Conservation (phyloP, 1,140 invertebrate genomes). For the Schlechtendalia chinensis region DNA sequence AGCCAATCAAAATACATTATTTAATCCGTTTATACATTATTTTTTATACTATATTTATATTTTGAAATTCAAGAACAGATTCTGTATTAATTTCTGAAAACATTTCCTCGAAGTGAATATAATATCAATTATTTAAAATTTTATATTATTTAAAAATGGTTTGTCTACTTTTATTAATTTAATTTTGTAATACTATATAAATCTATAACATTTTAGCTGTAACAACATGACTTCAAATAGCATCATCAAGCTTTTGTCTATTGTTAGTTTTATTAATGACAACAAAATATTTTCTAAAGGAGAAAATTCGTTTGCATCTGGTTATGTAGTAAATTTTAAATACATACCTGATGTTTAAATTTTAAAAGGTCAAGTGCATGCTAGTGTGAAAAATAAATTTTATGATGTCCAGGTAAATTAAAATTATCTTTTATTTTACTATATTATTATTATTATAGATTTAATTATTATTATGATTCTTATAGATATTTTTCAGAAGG, state of each 20-base stretch:
- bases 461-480: not conserved
- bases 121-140: too few species aligned
- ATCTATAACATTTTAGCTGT: too few species aligned
- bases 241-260: too few species aligned
- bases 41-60: too few species aligned
- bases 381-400: not conserved
- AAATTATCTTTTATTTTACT: not conserved
- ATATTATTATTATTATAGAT: not conserved
- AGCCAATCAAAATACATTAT: too few species aligned
- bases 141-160: too few species aligned
- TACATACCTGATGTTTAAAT: not conserved
- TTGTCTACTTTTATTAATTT: too few species aligned
- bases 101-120: too few species aligned
- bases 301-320: not conserved
- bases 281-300: not conserved
- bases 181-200: too few species aligned
- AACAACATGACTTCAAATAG: not conserved
- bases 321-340: not conserved
- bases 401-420: not conserved
- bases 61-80: too few species aligned
- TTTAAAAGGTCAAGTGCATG: not conserved
- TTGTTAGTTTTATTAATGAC: not conserved
- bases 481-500: not conserved
- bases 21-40: too few species aligned
- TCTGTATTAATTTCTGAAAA: too few species aligned